phyloP scores from a whole-genome alignment of 1,140 invertebrate species.

The Apis florea region DNA sequence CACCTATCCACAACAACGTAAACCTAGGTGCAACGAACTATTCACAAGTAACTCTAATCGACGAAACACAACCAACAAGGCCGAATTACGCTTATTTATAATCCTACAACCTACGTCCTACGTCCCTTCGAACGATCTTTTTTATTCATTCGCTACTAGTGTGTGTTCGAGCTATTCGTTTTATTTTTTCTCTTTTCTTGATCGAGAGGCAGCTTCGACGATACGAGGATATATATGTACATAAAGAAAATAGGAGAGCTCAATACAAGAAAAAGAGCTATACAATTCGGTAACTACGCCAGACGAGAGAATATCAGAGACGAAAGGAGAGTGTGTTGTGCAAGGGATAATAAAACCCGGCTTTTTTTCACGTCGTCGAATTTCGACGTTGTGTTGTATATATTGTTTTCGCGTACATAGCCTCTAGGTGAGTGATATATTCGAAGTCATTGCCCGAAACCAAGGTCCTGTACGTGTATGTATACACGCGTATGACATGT shows the following conservation, averaged over 20 bases:
- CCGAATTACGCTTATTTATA: slow-evolving; percentile 58
- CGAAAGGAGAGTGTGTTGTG: slow-evolving; percentile 17
- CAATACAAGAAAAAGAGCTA: not conserved
- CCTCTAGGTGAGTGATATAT: slow-evolving; percentile 47
- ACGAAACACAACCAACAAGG: not conserved
- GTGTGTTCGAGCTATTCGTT: not conserved
- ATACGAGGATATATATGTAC: not conserved
- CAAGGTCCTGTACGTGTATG: slow-evolving; percentile 31
- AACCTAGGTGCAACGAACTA: not conserved
- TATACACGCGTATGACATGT: not conserved
- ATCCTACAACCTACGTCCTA: slow-evolving; percentile 5
- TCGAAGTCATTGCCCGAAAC: slow-evolving; percentile 41
- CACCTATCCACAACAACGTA: not conserved
- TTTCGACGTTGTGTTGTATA: not conserved
- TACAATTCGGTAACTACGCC: not conserved
- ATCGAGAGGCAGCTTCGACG: not conserved
- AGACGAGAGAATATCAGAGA: not conserved
- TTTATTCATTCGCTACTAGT: slow-evolving; percentile 31
- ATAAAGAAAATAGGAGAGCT: not conserved
- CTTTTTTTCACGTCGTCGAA: not conserved
- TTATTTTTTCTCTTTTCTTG: not conserved
- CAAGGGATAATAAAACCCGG: not conserved
- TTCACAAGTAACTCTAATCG: too few species aligned
- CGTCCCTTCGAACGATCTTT: not conserved
- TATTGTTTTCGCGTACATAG: slow-evolving; percentile 39